Evolutionary conservation across 2,797 vertebrate genomes (phyloP), one percentile per base, ranked within the genome.

Genomic region (Enteromius afrohamiltoni): DNA sequence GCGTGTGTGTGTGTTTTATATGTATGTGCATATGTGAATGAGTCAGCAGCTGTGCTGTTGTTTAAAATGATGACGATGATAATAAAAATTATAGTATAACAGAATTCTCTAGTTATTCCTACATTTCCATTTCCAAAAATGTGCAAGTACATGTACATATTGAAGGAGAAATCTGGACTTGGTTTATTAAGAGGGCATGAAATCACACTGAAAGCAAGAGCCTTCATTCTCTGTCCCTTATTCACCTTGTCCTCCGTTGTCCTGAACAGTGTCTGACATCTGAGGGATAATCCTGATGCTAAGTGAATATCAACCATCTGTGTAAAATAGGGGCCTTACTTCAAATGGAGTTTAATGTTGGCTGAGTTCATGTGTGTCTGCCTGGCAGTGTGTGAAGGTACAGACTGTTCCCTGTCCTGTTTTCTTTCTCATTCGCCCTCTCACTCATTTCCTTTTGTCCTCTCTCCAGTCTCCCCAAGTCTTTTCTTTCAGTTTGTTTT

Each of bases 31-130:
- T 45, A 40, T 65, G 21, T 40, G 55, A 9, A 34, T 64, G 64
- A 69, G 62, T 78, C 75, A 79, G 76, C 93, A 95, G 94, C 93
- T 93, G 93, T 89, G 93, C 93, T 95, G 86, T 94, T 86, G 80
- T 86, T 85, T 55, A 85, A 80, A 69, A 78, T 85, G 60, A 80
- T 55, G 83, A 64, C 65, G 69, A 91, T 91, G 87, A 88, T 83
- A 88, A 91, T 79, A 88, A 81, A 88, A 88, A 88, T 83, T n/a
- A 86, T 80, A 93, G 92, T 92, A 92, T 91, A 87, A 74, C 81
- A 80, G 51, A 60, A 49, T 47, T 73, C 37, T 80, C 16, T 65
- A 65, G 47, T 42, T 37, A 58, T 31, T 70, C 21, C 21, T 64
- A 65, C 21, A 49, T 51, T 65, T 37, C 42, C 49, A 62, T 70